Base-by-base conservation (phyloP, 2,888 invertebrate genomes). In the Zaprionus bogoriensis region DNA sequence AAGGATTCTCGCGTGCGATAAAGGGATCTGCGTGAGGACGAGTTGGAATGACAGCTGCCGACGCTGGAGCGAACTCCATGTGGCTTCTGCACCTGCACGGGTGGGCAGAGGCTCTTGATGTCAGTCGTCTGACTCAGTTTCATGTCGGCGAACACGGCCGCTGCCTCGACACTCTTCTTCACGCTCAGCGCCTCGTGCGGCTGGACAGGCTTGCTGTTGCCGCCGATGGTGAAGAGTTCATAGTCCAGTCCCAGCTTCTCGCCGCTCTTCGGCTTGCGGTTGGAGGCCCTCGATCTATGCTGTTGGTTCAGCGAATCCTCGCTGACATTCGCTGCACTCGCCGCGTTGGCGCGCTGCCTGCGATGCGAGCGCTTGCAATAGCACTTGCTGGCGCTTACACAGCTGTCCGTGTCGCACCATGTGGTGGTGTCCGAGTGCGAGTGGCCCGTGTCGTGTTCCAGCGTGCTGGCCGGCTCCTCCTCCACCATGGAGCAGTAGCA, bases 101-200 rank as follows among this genome's bases (percentile, higher is more conserved):
- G 69, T 19, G 86, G 69, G 32, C 89, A 89, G 22, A 93, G 75
- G 48, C 92, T 92, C 57, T 92, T 92, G 32, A 95, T 94, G 88
- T 94, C 95, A 0, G 94, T 94, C 10, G 94, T 93, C 90, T 95
- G 95, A 22, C 94, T 94, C 0, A 95, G 92, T 30, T 94, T 93
- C 41, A 95, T 94, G 86, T 96, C 95, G 0, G 95, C 95, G 89
- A 97, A 97, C 23, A 97, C 91, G 0, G 96, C 97, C 0, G 96
- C 97, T 82, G 97, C 96, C 90, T 97, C 97, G 0, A 96, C 96
- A 2, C 96, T 95, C 89, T 97, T 97, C 90, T 97, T 97, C 23
- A 96, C 96, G 52, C 96, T 96, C 0, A 96, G 91, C 0, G 96
- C 96, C 79, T 96, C 96, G 48, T 93, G 92, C 0, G 93, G 92